Conservation (phyloP, 1,140 invertebrate species). For the Bemisia tabaci region DNA sequence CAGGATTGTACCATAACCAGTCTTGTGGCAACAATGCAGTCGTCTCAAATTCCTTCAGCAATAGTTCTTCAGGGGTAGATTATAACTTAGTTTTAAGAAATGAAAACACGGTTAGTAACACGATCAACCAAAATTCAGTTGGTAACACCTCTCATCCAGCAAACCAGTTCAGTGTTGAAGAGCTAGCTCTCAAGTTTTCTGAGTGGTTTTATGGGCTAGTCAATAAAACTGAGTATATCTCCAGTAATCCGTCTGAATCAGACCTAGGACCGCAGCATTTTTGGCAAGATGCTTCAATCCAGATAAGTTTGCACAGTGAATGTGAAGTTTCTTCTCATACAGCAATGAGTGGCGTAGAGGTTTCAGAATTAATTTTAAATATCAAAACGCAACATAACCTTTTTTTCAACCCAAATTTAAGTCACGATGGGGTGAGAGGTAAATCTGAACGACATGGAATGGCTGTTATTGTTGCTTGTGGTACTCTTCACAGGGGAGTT, state of each 20-base stretch:
- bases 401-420: constrained; percentile 44
- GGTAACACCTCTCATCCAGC: too few species aligned
- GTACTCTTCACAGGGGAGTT: constrained; percentile 39
- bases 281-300: neutral
- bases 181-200: neutral
- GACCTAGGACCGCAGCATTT: neutral
- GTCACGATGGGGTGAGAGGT: constrained; percentile 36
- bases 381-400: constrained; percentile 34
- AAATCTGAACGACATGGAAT: constrained; percentile 42
- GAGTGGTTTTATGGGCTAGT: neutral
- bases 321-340: neutral
- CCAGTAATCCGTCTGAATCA: neutral
- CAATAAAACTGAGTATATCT: neutral
- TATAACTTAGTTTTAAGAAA: too few species aligned
- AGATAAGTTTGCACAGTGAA: neutral
- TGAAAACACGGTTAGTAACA: too few species aligned
- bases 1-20: too few species aligned
- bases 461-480: constrained; percentile 42
- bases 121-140: neutral
- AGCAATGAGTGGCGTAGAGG: constrained; percentile 19
- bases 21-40: too few species aligned
- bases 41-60: too few species aligned
- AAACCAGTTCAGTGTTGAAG: neutral
- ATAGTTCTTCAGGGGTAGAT: too few species aligned
- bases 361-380: constrained; percentile 30